These are phyloP conservation scores for Umimayanthus kanabou DNA, from an alignment of 92 coral and sea anemone genomes.

Conservation along the genomic window DNA sequence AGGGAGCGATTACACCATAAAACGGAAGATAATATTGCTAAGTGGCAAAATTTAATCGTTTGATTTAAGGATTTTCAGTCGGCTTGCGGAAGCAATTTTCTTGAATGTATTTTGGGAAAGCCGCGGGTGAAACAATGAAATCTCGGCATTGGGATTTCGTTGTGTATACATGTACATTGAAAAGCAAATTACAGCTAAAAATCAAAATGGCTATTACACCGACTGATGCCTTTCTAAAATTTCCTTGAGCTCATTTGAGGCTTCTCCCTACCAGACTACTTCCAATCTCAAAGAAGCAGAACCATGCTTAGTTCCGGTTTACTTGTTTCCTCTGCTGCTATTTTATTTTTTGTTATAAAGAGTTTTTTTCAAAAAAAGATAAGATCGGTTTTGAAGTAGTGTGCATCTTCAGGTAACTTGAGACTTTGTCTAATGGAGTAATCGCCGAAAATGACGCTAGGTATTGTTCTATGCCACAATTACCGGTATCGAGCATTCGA, in stretches of 20 bases:
- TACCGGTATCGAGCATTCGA: background rate
- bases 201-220: background rate
- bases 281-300: background rate
- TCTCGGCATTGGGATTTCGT: background rate
- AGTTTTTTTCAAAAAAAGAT: too few relatives aligned
- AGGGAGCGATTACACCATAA: background rate
- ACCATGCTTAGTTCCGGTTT: too few relatives aligned
- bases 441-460: background rate
- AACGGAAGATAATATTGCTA: background rate
- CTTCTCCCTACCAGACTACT: background rate
- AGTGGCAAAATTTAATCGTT: background rate
- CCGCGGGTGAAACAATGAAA: background rate
- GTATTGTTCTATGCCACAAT: background rate
- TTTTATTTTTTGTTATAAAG: too few relatives aligned
- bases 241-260: background rate
- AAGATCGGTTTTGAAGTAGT: background rate
- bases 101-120: background rate
- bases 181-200: background rate
- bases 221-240: background rate
- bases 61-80: background rate
- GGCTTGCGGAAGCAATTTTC: background rate
- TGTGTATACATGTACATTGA: background rate
- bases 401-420: background rate
- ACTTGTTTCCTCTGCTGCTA: too few relatives aligned
- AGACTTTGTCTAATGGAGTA: background rate